Percentiles rank a stretch among this genome's conserved stretches.
Evolutionary conservation across 2,888 invertebrate genomes (phyloP).

Genomic region (Timema podura): DNA sequence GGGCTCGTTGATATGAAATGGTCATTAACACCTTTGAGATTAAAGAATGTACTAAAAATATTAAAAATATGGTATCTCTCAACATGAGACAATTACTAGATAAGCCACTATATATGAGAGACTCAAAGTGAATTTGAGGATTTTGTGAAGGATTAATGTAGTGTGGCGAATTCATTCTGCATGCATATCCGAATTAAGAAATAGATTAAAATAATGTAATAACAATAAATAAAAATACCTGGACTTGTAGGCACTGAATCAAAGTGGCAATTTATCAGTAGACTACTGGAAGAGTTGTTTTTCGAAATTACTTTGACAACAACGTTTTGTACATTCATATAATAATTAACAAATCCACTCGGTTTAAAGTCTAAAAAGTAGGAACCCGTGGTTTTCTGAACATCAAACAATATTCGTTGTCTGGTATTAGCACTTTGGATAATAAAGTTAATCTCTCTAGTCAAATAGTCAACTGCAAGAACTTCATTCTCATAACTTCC

Average conservation of each 20-base stretch:
- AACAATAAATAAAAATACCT: constrained; percentile 39
- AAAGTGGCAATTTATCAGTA: constrained; percentile 57
- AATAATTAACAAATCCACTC: constrained; percentile 48
- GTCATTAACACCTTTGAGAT: too few species aligned
- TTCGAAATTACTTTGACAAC: constrained; percentile 48
- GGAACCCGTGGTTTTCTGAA: constrained; percentile 49
- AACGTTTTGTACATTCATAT: constrained; percentile 47
- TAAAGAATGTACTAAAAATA: too few species aligned
- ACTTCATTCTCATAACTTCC: constrained; percentile 39
- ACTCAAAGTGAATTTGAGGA: too few species aligned
- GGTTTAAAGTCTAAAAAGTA: constrained; percentile 48
- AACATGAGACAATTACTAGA: too few species aligned
- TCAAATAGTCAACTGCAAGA: constrained; percentile 44
- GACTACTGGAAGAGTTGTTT: constrained; percentile 40
- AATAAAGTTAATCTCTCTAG: constrained; percentile 41
- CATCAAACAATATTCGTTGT: constrained; percentile 42
- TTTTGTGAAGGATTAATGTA: too few species aligned
- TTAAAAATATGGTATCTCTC: too few species aligned
- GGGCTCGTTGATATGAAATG: too few species aligned
- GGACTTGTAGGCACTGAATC: constrained; percentile 53
- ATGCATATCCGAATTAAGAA: too few species aligned
- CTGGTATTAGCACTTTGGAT: constrained; percentile 36
- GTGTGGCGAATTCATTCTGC: too few species aligned
- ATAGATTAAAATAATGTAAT: too few species aligned
- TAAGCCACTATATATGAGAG: too few species aligned